A percentile compares a stretch with the other conserved stretches of the same genome.
Conservation (phyloP, 2,113 vertebrate species). For the Marmota flaviventris region DNA sequence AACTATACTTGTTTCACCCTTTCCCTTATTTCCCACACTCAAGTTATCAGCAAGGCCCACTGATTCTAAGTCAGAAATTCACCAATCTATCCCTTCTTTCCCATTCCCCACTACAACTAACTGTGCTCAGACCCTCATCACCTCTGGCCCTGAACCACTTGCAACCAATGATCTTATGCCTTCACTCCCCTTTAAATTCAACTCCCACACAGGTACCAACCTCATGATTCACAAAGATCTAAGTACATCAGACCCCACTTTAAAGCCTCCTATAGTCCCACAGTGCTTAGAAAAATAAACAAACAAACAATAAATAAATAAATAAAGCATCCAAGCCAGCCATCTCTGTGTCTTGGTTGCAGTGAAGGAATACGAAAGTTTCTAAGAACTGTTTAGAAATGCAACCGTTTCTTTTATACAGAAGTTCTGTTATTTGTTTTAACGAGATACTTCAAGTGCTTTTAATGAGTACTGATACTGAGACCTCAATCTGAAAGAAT, state of each 20-base stretch:
- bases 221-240: not conserved
- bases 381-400: not conserved
- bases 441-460: not conserved
- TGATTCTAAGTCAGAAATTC: not conserved
- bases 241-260: not conserved
- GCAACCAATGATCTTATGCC: not conserved
- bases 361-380: not conserved
- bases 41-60: not conserved
- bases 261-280: not conserved
- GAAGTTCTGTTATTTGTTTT: not conserved
- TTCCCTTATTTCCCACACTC: not conserved
- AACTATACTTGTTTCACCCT: not conserved
- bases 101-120: not conserved
- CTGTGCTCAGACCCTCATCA: not conserved
- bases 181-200: not conserved
- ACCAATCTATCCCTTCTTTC: not conserved
- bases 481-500: not conserved
- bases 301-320: too few relatives aligned
- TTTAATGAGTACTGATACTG: not conserved
- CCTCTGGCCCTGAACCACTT: not conserved
- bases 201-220: not conserved
- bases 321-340: not conserved
- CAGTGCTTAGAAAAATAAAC: not conserved
- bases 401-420: not conserved
- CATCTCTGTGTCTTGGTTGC: not conserved